Evolutionary conservation across 2,797 vertebrate genomes (phyloP).

Genomic region (Falco biarmicus): DNA sequence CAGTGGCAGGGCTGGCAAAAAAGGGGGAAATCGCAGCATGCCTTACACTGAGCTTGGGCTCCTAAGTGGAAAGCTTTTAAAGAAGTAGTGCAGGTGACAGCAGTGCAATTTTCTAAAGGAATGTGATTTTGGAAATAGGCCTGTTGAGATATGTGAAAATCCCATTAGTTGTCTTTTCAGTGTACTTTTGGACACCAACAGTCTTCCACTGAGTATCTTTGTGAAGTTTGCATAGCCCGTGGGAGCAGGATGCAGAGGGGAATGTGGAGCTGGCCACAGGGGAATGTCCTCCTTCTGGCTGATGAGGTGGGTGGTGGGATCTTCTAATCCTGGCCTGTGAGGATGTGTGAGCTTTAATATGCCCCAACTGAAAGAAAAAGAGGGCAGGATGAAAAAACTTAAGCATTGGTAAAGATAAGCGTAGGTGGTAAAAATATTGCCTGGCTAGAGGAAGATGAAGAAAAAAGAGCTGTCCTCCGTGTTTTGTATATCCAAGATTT

Average conservation of each 20-base stretch:
- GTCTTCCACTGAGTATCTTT: background rate
- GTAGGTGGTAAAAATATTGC: background rate
- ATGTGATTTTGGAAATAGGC: background rate
- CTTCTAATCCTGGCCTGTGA: background rate
- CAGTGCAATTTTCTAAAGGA: background rate
- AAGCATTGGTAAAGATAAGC: background rate
- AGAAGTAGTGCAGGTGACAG: background rate
- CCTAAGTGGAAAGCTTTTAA: background rate
- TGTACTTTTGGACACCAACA: background rate
- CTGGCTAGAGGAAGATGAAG: background rate
- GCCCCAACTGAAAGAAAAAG: background rate
- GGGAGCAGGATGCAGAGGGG: background rate
- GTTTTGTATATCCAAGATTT: background rate
- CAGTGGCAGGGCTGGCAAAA: background rate
- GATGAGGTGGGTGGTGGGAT: background rate
- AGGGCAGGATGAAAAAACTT: background rate
- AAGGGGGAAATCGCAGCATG: accelerated
- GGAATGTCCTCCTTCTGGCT: background rate
- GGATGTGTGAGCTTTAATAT: background rate
- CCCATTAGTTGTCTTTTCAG: background rate
- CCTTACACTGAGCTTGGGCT: background rate
- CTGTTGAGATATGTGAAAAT: background rate
- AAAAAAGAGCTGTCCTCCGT: background rate
- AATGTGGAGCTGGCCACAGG: background rate
- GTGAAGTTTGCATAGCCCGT: background rate